These are phyloP conservation scores for Cervus canadensis DNA, from an alignment of 2,113 vertebrate genomes.

Conservation along the genomic window DNA sequence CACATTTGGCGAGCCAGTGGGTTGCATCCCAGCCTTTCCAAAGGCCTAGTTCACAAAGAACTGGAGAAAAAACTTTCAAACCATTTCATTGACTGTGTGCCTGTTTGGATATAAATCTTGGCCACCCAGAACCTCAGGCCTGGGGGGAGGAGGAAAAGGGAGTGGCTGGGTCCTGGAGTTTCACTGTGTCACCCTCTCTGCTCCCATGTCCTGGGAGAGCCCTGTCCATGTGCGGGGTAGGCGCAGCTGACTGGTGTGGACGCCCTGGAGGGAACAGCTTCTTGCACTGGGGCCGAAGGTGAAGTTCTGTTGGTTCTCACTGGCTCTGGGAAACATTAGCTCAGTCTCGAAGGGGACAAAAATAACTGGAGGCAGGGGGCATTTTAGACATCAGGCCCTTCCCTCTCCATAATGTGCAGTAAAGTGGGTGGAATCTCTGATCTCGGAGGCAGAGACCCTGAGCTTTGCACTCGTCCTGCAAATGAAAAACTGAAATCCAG, in stretches of 20 bases:
- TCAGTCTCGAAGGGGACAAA: neutral
- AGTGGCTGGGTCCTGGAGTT: accelerated
- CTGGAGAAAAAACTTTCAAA: neutral
- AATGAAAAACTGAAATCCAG: neutral
- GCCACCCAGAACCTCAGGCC: neutral
- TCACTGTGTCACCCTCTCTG: too few relatives aligned
- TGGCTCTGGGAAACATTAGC: neutral
- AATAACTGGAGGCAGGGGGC: accelerated
- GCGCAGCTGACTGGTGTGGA: neutral
- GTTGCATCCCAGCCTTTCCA: accelerated
- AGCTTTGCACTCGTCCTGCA: neutral
- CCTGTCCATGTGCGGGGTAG: neutral
- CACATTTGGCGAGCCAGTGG: accelerated
- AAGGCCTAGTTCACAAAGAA: neutral
- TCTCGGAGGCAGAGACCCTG: too few relatives aligned
- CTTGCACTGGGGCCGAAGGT: neutral
- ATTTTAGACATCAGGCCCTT: neutral
- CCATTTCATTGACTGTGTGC: neutral
- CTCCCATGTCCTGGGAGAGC: neutral
- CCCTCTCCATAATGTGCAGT: accelerated
- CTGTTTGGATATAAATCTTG: neutral
- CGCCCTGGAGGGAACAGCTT: neutral
- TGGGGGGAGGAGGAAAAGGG: accelerated
- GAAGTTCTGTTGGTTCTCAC: neutral
- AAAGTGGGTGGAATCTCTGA: accelerated